These are phyloP conservation scores for Lasiurus cinereus DNA, from an alignment of 2,113 vertebrate species.

Conservation along the genomic window DNA sequence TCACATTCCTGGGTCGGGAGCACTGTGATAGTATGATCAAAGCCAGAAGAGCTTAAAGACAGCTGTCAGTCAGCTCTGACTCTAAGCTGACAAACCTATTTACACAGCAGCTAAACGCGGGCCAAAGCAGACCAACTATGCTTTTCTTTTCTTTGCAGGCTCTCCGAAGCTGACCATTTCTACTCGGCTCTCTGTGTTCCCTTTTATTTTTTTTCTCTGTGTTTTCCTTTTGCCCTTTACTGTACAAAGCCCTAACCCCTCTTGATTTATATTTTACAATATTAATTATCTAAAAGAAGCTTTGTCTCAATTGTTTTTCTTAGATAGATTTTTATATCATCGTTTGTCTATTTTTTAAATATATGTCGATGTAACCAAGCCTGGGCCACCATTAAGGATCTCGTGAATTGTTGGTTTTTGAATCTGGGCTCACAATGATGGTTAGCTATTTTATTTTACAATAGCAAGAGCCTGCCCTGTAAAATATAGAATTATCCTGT, in stretches of 20 bases:
- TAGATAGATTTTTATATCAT: not conserved
- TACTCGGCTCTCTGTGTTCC: not conserved
- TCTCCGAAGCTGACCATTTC: not conserved
- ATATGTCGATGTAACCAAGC: not conserved
- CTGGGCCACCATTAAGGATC: not conserved
- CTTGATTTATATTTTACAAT: not conserved
- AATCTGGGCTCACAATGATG: not conserved
- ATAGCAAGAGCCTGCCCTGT: not conserved
- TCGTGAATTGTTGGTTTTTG: not conserved
- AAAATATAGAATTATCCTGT: not conserved
- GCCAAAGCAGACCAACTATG: not conserved
- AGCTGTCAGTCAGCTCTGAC: not conserved
- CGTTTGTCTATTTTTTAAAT: not conserved
- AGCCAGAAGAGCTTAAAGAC: not conserved
- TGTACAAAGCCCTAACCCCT: not conserved
- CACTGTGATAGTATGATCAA: rapidly evolving
- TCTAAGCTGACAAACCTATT: not conserved
- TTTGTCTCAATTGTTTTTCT: not conserved
- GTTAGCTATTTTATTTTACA: not conserved
- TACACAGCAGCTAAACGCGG: not conserved
- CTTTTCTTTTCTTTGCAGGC: not conserved
- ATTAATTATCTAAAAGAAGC: not conserved
- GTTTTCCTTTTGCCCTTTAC: not conserved
- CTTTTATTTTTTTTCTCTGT: not conserved
- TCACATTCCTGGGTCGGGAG: not conserved